Conservation (phyloP, 2,113 vertebrate species). For the Geothlypis trichas region DNA sequence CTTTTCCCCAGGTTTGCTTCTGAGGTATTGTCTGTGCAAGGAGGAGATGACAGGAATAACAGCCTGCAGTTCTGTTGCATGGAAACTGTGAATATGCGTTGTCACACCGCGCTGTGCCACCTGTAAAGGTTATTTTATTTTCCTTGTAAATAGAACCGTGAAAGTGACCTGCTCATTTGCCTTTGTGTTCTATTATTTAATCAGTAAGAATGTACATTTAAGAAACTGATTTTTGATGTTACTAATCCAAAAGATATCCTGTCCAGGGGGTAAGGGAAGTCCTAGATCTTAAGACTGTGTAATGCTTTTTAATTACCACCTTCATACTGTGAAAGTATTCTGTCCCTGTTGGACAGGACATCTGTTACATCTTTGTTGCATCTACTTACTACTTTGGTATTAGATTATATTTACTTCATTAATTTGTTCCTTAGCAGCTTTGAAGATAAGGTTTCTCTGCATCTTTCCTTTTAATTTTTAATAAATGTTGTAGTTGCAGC, state of each 20-base stretch:
- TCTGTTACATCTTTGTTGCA: slow-evolving; percentile 5
- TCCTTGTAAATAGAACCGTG: not conserved
- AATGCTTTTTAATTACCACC: slow-evolving; percentile 49
- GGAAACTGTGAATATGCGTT: not conserved
- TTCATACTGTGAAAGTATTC: slow-evolving; percentile 12
- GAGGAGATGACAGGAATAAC: not conserved
- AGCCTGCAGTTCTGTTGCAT: not conserved
- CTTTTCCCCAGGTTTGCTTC: not conserved
- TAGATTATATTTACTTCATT: slow-evolving; percentile 43
- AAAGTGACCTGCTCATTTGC: not conserved
- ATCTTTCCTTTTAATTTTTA: not conserved
- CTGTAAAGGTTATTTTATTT: not conserved
- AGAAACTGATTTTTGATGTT: not conserved
- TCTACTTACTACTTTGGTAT: slow-evolving; percentile 35
- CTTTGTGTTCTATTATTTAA: not conserved
- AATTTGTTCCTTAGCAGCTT: slow-evolving; percentile 28
- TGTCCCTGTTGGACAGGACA: slow-evolving; percentile 1
- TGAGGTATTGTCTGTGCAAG: not conserved
- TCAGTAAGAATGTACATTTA: not conserved
- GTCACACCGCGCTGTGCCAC: not conserved
- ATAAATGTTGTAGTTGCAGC: not conserved
- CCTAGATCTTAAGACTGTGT: not conserved
- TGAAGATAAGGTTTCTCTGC: not conserved
- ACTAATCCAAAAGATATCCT: not conserved
- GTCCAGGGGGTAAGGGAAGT: not conserved